Evolutionary conservation across 1,140 invertebrate genomes (phyloP).

Genomic region (Amphibalanus amphitrite): DNA sequence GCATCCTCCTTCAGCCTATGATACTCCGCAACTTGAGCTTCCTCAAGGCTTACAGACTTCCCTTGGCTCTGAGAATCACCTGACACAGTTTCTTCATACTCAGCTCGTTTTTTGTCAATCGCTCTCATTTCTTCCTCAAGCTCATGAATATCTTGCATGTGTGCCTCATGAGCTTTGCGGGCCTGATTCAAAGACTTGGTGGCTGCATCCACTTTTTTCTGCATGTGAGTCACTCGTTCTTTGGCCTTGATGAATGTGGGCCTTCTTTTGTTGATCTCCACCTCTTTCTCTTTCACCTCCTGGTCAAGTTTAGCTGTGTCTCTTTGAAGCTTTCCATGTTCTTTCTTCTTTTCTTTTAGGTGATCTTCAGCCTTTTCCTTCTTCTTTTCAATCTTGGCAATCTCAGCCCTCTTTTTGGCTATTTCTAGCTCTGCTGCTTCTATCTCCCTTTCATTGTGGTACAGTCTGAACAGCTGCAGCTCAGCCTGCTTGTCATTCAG

Average conservation of each 20-base stretch:
- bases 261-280: constrained; percentile 79
- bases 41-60: constrained; percentile 42
- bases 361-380: constrained; percentile 76
- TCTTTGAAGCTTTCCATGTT: constrained; percentile 58
- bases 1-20: constrained; percentile 91
- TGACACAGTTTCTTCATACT: constrained; percentile 67
- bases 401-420: constrained; percentile 61
- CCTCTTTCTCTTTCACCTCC: constrained; percentile 83
- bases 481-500: constrained; percentile 59
- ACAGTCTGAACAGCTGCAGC: constrained; percentile 80
- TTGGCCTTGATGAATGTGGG: constrained; percentile 96
- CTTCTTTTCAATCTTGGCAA: constrained; percentile 62
- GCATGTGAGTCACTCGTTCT: constrained; percentile 85
- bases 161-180: constrained; percentile 42
- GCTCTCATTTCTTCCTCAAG: constrained; percentile 72
- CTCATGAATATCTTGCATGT: constrained; percentile 47
- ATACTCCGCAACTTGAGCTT: constrained; percentile 88
- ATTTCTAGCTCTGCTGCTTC: constrained; percentile 61
- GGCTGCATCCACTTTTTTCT: constrained; percentile 82
- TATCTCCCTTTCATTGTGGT: constrained; percentile 87
- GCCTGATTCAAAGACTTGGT: constrained; percentile 82
- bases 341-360: constrained; percentile 87
- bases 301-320: constrained; percentile 89
- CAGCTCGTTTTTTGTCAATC: constrained; percentile 57
- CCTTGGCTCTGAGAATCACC: constrained; percentile 71